Evolutionary conservation across 2,888 invertebrate genomes (phyloP), one percentile per base, ranked within the genome.

Genomic region (Andricus quercusramuli): DNA sequence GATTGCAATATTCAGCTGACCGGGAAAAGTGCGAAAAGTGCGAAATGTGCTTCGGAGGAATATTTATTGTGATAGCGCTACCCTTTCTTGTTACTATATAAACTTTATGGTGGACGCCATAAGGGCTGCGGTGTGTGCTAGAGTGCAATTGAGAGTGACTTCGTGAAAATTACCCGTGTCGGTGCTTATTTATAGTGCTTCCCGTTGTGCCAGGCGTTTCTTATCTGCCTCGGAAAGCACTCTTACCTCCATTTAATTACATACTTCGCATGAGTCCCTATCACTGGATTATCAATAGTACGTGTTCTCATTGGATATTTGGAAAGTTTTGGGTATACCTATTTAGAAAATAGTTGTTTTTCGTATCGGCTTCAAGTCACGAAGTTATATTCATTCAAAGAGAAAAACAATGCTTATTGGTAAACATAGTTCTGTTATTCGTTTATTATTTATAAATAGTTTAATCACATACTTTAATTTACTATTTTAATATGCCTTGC

Each of bases 21-120:
- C 66, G n/a, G 29, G 32, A 29, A 32, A 65, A 65, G 64, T 65
- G 29, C n/a, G 32, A 29, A 32, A 65, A 65, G 64, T 65, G 29
- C n/a, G 66, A 66, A 66, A 66, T 66, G 25, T 22, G 22, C 32
- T 37, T 66, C 37, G 11, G 15, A 65, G 65, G 66, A 32, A 32
- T 66, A 37, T 66, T 66, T 66, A n/a, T n/a, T 66, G 3, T n/a
- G 41, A 66, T 37, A 66, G 15, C 22, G 11, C 37, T n/a, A 44
- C 13, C 44, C 44, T 44, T 44, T 37, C 20, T 41, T n/a, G n/a
- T 32, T 66, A n/a, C 6, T 20, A 44, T 17, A 66, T 66, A 66
- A 37, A 37, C n/a, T 66, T 37, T 66, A 20, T 66, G 37, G n/a
- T 66, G 37, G 20, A 4, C 5, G 59, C 9, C 8, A 1, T 37